Base-by-base conservation (phyloP, 1,140 invertebrate genomes). In the Sitophilus oryzae region DNA sequence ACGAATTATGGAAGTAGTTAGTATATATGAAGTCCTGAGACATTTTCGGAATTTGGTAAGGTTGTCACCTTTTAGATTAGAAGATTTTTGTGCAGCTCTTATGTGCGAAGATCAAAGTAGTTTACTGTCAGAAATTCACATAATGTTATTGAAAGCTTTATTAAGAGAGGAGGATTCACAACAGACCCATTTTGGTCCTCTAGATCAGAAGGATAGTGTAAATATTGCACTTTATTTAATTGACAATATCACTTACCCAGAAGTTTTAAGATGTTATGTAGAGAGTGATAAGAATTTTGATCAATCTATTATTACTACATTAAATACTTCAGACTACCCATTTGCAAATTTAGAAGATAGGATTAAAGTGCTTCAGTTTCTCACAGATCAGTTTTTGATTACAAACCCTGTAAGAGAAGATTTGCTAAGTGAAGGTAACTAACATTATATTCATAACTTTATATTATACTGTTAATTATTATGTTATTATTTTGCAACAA, bases 161-260 rank as follows among this genome's bases (percentile, higher is more conserved):
- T 73, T 98, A 21, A 74, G 94, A 44, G 95, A 98, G 76, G 94
- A 97, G 75, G 95, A 98, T 72, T 83, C 85, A 1, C 91, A 94
- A 72, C 91, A 92, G 66, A 96, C 93, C 14, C 88, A 92, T 69
- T 97, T 96, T 77, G 94, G 94, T 42, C 92, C 94, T 10, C 73
- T 93, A 46, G 96, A 98, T 76, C 86, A 93, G 65, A 97, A 97
- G 77, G 95, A 98, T 73, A 94, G 91, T 71, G 86, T 97, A 0
- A 97, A 98, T 72, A 85, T 96, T 46, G 82, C 86, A 58, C 76
- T 97, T 15, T 96, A 88, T 76, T 83, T 96, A 67, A 82, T 95
- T 57, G 96, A 98, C 78, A 77, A 85, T 37, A 84, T 97, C 74
- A 96, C 94, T 34, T 98, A 94, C 93, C 89, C 94, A 40, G 93